These are phyloP conservation scores for Leptopilina boulardi DNA, from an alignment of 1,140 invertebrate genomes.

Conservation along the genomic window DNA sequence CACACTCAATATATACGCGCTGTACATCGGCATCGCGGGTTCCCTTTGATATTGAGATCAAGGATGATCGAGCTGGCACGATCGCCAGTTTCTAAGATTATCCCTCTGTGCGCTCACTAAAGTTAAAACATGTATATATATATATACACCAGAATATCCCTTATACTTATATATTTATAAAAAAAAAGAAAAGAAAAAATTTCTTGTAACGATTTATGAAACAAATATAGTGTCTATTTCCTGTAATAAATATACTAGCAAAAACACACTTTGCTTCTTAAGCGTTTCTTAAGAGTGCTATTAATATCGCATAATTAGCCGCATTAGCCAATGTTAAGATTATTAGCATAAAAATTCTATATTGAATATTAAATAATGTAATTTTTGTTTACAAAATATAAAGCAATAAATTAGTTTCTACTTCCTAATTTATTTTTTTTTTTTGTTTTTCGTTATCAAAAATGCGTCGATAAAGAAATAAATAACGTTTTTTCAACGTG, in stretches of 20 bases:
- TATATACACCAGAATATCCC: conserved; percentile 1
- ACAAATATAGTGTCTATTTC: conserved; percentile 19
- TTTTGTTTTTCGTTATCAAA: neutral
- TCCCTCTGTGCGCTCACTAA: neutral
- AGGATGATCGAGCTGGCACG: conserved; percentile 40
- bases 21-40: conserved; percentile 57
- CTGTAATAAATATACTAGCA: conserved; percentile 21
- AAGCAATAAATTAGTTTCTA: neutral
- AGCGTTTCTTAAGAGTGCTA: conserved; percentile 7
- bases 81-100: conserved; percentile 11
- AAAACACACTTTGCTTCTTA: conserved; percentile 25
- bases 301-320: conserved; percentile 11
- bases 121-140: neutral
- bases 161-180: too few relatives aligned
- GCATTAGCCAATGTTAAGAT: neutral
- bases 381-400: neutral
- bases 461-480: too few relatives aligned
- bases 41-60: conserved; percentile 60
- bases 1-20: conserved; percentile 46
- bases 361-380: neutral
- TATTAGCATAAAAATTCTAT: neutral
- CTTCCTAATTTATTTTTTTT: neutral
- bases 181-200: neutral
- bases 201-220: conserved; percentile 21
- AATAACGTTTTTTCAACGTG: too few relatives aligned